Evolutionary conservation across 2,888 invertebrate species (phyloP).

Genomic region (Hyles lineata): DNA sequence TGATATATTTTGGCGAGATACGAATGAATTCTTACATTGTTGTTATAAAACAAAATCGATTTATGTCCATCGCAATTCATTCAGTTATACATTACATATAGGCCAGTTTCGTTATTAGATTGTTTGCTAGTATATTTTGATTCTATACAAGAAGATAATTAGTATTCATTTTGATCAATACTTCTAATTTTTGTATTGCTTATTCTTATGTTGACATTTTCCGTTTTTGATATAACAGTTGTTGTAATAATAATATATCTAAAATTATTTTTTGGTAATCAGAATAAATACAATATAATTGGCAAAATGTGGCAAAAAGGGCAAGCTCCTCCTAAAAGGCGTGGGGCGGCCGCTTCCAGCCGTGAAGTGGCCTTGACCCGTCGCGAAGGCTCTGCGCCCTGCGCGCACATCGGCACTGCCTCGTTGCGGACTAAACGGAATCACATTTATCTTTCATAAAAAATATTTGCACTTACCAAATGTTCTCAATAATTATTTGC

Average conservation of each 20-base stretch:
- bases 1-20: not conserved
- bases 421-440: not conserved
- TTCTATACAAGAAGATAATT: not conserved
- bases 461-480: not conserved
- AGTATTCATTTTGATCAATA: not conserved
- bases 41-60: not conserved
- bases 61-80: not conserved
- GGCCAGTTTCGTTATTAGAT: too few relatives aligned
- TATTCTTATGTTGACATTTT: not conserved
- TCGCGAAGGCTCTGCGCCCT: slow-evolving; percentile 40
- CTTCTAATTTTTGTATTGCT: not conserved
- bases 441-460: not conserved
- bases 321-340: slow-evolving; percentile 38
- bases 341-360: slow-evolving; percentile 43
- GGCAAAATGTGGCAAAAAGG: not conserved
- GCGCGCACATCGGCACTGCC: slow-evolving; percentile 15
- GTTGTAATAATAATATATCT: not conserved
- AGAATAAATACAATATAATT: not conserved
- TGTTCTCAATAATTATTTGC: not conserved
- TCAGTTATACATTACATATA: not conserved
- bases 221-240: not conserved
- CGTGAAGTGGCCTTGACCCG: slow-evolving; percentile 71
- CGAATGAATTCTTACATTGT: not conserved
- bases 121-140: too few relatives aligned
- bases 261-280: not conserved